Evolutionary conservation across 2,888 invertebrate species (phyloP), one percentile per base, ranked within the genome.

Genomic region (Plagodis pulveraria): DNA sequence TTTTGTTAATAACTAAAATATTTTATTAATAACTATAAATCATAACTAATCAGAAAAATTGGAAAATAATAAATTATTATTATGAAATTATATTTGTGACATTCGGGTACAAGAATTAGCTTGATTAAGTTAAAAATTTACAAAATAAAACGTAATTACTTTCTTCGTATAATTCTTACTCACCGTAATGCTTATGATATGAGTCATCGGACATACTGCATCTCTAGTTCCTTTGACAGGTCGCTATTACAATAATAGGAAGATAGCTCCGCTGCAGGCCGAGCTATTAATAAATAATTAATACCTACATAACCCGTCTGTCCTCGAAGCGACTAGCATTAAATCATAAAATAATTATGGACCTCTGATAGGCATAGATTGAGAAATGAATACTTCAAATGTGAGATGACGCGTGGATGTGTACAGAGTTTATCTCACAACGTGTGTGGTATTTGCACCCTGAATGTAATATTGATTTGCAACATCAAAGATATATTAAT

Each of bases 301-400:
- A 53, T 54, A 56, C 55, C 78, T 70, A 69, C 44, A 49, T 49
- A 22, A 40, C 69, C 82, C 80, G 56, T 42, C 77, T 84, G 87
- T 88, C 87, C 77, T 77, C 83, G 49, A 77, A 75, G 70, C 68
- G 78, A 73, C 73, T 65, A 76, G 71, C 71, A 77, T 83, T 90
- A 88, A 89, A 89, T 89, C 88, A 89, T 74, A 76, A 71, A 78
- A 81, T 87, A 88, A 89, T 89, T 84, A 84, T 80, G 60, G 78
- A 70, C 78, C 81, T 74, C 70, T 71, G 77, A 81, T 82, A 81
- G 78, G 76, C 81, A 84, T 84, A 84, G 78, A 84, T 86, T 86
- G 83, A 85, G 85, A 82, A 86, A 86, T 83, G 83, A 81, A 81
- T 81, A 80, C 73, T 69, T 69, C 72, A 73, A 76, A 76, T 34